Evolutionary conservation across 2,888 invertebrate species (phyloP).

Genomic region (Malthinus flaveolus): DNA sequence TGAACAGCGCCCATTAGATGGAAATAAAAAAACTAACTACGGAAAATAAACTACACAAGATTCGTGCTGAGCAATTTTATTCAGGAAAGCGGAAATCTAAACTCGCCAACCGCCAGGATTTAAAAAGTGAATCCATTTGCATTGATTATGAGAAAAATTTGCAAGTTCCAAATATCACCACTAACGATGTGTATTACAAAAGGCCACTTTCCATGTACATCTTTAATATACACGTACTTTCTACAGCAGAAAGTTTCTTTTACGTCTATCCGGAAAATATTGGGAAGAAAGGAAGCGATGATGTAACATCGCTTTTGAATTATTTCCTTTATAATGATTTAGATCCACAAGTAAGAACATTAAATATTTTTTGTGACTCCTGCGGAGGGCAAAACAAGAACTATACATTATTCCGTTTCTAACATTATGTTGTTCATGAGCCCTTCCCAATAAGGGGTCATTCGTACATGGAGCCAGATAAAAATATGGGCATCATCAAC

Average conservation of each 20-base stretch:
- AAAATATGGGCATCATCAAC: background rate
- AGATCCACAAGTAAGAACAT: background rate
- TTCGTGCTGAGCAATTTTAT: background rate
- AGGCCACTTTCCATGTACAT: background rate
- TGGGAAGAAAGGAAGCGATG: background rate
- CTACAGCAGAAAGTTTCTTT: background rate
- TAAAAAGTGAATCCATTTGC: background rate
- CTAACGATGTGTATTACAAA: background rate
- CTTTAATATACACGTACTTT: background rate
- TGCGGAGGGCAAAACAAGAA: background rate
- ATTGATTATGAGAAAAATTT: background rate
- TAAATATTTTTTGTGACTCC: background rate
- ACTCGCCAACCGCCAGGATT: background rate
- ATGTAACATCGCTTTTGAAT: background rate
- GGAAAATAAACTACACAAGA: background rate
- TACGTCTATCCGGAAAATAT: background rate
- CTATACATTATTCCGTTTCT: background rate
- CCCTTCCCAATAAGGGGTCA: background rate
- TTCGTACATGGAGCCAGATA: background rate
- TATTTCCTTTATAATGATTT: background rate
- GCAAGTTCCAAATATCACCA: background rate
- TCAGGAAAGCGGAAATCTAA: background rate
- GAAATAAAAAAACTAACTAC: background rate
- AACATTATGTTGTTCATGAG: background rate
- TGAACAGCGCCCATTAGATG: background rate